Conservation (phyloP, 2,797 vertebrate species). For the Ciconia nigra region DNA sequence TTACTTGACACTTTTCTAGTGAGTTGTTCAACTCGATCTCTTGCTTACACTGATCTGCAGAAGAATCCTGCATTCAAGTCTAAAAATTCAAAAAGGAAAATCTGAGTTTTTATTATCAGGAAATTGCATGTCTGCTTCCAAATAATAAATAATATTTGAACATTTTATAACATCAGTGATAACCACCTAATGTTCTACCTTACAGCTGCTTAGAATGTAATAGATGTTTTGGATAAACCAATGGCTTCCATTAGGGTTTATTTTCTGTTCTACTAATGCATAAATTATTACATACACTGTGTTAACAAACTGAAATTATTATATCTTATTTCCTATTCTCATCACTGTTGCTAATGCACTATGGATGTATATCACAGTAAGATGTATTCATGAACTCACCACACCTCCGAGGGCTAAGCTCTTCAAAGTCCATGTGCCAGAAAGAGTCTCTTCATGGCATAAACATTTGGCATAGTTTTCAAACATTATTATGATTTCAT, state of each 20-base stretch:
- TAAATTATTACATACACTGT: not conserved
- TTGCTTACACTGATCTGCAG: not conserved
- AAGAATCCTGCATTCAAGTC: not conserved
- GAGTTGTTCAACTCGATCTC: not conserved
- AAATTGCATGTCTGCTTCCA: constrained; percentile 28
- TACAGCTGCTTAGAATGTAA: constrained; percentile 12
- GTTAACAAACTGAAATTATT: not conserved
- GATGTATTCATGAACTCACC: not conserved
- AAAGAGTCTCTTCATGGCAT: not conserved
- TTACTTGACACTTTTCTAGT: not conserved
- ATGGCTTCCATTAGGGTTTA: not conserved
- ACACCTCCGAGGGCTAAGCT: not conserved
- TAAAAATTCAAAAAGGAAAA: not conserved
- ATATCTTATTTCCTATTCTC: not conserved
- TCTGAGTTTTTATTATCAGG: not conserved
- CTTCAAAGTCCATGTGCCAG: not conserved
- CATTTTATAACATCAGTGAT: constrained; percentile 17
- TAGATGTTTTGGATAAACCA: not conserved
- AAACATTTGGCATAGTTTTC: not conserved
- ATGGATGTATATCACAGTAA: not conserved
- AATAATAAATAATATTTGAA: not conserved
- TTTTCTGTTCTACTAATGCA: constrained; percentile 11
- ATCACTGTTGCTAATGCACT: not conserved
- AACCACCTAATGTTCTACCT: constrained; percentile 36
- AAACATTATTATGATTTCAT: not conserved